phyloP scores from a whole-genome alignment of 2,888 invertebrate genomes.

The Limnephilus marmoratus region DNA sequence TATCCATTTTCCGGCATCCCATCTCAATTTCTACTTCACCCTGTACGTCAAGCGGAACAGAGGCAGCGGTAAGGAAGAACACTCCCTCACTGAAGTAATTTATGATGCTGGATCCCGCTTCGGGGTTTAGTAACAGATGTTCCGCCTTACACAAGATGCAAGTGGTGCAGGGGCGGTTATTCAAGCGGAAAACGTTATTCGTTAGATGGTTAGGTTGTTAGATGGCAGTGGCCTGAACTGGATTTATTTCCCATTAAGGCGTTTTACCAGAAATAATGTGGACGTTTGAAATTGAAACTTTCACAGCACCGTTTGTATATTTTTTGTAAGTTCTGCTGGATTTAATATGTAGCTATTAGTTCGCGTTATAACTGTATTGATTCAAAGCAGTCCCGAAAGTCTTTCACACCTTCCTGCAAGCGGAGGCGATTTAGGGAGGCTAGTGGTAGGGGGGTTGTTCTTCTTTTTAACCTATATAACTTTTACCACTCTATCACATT shows the following conservation, averaged over 20 bases:
- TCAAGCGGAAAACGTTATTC: background rate
- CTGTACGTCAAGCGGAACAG: background rate
- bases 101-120: background rate
- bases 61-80: background rate
- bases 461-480: too few relatives aligned
- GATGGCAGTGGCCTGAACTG: background rate
- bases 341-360: too few relatives aligned
- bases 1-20: background rate
- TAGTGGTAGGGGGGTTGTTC: too few relatives aligned
- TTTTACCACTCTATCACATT: too few relatives aligned
- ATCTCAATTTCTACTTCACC: background rate
- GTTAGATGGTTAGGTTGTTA: background rate
- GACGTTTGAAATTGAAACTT: too few relatives aligned
- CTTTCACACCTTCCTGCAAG: too few relatives aligned
- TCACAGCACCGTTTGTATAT: too few relatives aligned
- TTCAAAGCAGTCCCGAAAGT: too few relatives aligned
- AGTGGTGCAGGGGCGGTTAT: background rate
- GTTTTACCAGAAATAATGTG: background rate
- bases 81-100: slow-evolving; percentile 28
- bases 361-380: too few relatives aligned
- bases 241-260: background rate
- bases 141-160: slow-evolving; percentile 13
- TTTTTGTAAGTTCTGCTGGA: too few relatives aligned
- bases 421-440: too few relatives aligned
- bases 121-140: slow-evolving; percentile 24